Evolutionary conservation across 2,888 invertebrate species (phyloP).

Genomic region (Steinernema scapterisci): DNA sequence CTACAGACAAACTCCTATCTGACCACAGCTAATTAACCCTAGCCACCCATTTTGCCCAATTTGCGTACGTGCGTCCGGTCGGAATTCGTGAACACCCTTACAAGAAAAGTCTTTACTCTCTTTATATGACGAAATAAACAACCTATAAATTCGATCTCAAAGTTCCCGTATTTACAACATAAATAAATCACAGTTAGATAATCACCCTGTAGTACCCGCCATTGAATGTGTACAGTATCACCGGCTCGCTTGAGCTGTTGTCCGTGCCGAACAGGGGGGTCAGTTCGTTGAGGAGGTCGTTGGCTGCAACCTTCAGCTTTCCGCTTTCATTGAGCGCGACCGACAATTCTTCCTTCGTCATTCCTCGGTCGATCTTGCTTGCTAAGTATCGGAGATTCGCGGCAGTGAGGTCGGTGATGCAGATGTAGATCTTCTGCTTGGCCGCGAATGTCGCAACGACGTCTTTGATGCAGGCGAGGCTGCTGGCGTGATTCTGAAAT

Average conservation of each 20-base stretch:
- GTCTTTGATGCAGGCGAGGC: not conserved
- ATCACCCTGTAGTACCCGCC: no score
- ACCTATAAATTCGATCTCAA: no score
- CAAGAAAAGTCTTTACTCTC: no score
- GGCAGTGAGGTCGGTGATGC: not conserved
- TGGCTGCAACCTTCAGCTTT: not conserved
- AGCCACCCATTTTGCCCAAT: no score
- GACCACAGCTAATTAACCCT: no score
- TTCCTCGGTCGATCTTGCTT: not conserved
- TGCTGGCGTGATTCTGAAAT: not conserved
- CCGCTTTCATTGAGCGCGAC: not conserved
- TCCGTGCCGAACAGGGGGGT: not conserved
- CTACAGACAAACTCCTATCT: no score
- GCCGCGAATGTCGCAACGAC: not conserved
- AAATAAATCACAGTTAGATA: no score
- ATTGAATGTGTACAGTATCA: no score
- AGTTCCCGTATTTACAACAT: no score
- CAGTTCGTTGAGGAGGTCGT: not conserved
- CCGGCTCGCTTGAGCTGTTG: not conserved
- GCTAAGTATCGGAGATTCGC: not conserved
- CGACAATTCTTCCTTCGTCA: not conserved
- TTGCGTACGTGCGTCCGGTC: no score
- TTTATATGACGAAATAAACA: no score
- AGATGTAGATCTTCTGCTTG: not conserved
- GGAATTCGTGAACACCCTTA: no score